These are phyloP conservation scores for Conistra vaccinii DNA, from an alignment of 2,888 invertebrate genomes.

Conservation along the genomic window DNA sequence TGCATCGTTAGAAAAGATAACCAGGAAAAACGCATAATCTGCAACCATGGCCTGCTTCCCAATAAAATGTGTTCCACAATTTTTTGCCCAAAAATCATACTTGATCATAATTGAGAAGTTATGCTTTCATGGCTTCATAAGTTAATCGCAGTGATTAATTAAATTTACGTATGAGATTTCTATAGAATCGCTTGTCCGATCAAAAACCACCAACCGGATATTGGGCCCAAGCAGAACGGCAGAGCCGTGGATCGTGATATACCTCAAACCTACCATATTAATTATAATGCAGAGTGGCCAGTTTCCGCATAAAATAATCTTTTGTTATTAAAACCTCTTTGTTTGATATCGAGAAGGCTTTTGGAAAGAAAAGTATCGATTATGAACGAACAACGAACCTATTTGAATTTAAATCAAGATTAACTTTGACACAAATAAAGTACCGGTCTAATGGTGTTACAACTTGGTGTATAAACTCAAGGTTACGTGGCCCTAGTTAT, in stretches of 20 bases:
- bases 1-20: slow-evolving; percentile 3
- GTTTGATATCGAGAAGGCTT: slow-evolving; percentile 36
- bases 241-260: slow-evolving; percentile 61
- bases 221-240: slow-evolving; percentile 67
- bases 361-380: slow-evolving; percentile 20
- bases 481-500: slow-evolving; percentile 51
- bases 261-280: slow-evolving; percentile 67
- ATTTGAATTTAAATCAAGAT: slow-evolving; percentile 20
- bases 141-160: background rate
- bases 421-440: slow-evolving; percentile 36
- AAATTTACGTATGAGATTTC: background rate
- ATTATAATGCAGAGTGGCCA: slow-evolving; percentile 68
- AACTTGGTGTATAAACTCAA: slow-evolving; percentile 41
- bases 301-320: slow-evolving; percentile 69
- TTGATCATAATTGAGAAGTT: background rate
- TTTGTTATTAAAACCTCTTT: slow-evolving; percentile 67
- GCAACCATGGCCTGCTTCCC: background rate
- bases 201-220: slow-evolving; percentile 72
- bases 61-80: no score
- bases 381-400: background rate
- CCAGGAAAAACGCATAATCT: background rate
- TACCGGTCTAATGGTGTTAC: slow-evolving; percentile 32
- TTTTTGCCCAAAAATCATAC: background rate
- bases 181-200: slow-evolving; percentile 60
- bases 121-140: background rate